Conservation (phyloP, 2,113 vertebrate species). For the Redunca redunca region DNA sequence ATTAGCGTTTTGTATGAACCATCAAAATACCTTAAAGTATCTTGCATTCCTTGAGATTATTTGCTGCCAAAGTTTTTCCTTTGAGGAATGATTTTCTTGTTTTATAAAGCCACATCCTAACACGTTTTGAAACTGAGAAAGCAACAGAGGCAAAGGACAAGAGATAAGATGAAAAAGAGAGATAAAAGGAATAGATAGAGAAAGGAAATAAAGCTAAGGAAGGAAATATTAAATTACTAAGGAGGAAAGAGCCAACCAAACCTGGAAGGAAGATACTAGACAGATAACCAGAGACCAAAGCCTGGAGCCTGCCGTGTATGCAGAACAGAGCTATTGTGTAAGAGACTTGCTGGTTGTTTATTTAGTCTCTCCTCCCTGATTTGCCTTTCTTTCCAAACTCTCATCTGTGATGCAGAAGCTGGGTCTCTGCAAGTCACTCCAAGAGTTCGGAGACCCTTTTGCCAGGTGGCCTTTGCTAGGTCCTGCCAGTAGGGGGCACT, state of each 20-base stretch:
- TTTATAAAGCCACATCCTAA: not conserved
- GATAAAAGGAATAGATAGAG: not conserved
- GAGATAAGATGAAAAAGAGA: not conserved
- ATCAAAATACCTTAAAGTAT: not conserved
- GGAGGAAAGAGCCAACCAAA: not conserved
- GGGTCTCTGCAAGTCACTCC: not conserved
- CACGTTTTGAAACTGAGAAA: not conserved
- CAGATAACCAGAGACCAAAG: accelerated
- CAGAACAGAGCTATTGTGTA: no score
- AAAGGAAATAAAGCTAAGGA: not conserved
- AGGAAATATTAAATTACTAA: not conserved
- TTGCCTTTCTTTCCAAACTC: no score
- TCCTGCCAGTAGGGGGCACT: not conserved
- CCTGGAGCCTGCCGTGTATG: not conserved
- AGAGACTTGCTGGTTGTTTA: not conserved
- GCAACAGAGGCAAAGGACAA: not conserved
- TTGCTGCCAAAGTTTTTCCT: not conserved
- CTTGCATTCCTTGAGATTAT: not conserved
- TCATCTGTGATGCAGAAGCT: not conserved
- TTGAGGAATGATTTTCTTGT: no score
- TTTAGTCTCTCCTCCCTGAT: no score
- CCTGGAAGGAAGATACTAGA: not conserved
- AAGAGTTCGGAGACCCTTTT: accelerated
- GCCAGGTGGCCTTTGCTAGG: not conserved
- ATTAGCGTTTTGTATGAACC: not conserved